Evolutionary conservation across 2,888 invertebrate genomes (phyloP), one percentile per base, ranked within the genome.

Genomic region (Cylindroiulus punctatus): DNA sequence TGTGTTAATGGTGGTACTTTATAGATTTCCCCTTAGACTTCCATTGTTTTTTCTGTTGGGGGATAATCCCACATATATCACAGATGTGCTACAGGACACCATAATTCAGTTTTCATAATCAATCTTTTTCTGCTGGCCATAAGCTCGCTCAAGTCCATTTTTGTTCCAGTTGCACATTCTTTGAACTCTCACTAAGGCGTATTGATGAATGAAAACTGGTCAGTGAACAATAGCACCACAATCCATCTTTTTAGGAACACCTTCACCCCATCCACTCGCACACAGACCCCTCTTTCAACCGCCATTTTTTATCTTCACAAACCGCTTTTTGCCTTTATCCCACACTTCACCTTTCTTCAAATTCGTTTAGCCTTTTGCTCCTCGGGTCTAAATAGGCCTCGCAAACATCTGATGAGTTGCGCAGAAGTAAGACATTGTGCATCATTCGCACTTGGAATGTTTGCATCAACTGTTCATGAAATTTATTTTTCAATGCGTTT

Each of bases 201-300:
- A 81, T 32, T 81, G 81, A 81, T 81, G 81, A 81, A 81, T 81
- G 81, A 81, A 81, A 22, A 81, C 81, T 81, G 81, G 81, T 26
- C 30, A 26, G 30, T 36, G 81, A 81, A 81, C 81, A 81, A 81
- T 81, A 81, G 81, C 36, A 52, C 52, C 52, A 52, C 52, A 52
- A 52, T 52, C 52, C 52, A 52, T 52, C 52, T 52, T n/a, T 52
- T 17, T 52, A 52, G 1, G 52, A 52, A 52, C 52, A 52, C 52
- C 19, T 52, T 52, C n/a, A 52, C 81, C 81, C n/a, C 81, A 14
- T 81, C 81, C 81, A 81, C 36, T 36, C 36, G 32, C 81, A 32
- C 81, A 14, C 30, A 32, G 30, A 32, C 81, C 36, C 81, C 44
- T 81, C 81, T 81, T 36, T 81, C 36, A 81, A 81, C 0, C 30